Base-by-base conservation (phyloP, 2,797 vertebrate species). In the Chrosomus eos region DNA sequence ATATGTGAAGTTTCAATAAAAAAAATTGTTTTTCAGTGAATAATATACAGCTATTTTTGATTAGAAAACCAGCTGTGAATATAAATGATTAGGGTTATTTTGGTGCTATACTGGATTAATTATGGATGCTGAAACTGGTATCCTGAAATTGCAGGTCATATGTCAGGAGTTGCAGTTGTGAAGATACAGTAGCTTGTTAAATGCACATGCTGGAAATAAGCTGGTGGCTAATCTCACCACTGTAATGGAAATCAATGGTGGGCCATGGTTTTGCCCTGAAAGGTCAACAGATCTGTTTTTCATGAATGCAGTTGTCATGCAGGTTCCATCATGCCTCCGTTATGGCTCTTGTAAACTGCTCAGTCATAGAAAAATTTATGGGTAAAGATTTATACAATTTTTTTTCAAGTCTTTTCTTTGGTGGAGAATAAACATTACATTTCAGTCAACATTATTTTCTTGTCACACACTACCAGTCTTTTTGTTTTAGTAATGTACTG, bases 131-230 rank as follows among this genome's bases (percentile, higher is more conserved):
- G 38, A n/a, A 81, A 43, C 38, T 73, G 66, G 9, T 16, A 33
- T 75, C 55, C 16, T 74, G 4, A 19, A 40, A 7, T 31, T 86
- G 68, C 48, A 80, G 78, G 70, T 85, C 81, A 86, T 13, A 60
- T 82, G 72, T 62, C 45, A 21, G n/a, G 23, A 40, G 38, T 73
- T 60, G 58, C 31, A 31, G 31, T 80, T 78, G 43, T 51, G 73
- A 66, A 60, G 9, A 28, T 51, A n/a, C 66, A 81, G 26, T 38
- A 83, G 72, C 23, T 48, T 79, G 36, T 43, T 79, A 55, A 80
- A 85, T 36, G 43, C 23, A 62, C 83, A 43, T 68, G 82, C 55
- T 89, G 88, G 89, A 90, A 91, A 91, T 85, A 26, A 79, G 86
- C 80, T 90, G 48, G 82, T 80, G 86, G 86, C 82, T 81, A 76